These are phyloP conservation scores for Dicroscelio sp. DNA, from an alignment of 2,888 invertebrate genomes.

Conservation along the genomic window DNA sequence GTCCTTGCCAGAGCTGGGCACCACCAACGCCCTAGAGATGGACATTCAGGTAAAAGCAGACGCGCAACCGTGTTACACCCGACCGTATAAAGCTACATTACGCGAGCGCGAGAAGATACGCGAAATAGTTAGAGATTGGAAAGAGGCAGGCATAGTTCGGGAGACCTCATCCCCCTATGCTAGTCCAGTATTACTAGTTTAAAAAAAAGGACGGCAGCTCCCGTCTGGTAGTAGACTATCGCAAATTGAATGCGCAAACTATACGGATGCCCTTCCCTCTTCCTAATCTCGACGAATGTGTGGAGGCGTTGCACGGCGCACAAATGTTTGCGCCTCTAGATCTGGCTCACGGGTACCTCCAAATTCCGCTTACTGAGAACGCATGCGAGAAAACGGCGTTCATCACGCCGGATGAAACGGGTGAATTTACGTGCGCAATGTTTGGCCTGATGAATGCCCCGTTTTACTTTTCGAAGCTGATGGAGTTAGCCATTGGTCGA, in stretches of 20 bases:
- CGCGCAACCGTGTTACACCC: not conserved
- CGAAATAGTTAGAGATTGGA: not conserved
- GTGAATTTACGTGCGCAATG: slow-evolving; percentile 28
- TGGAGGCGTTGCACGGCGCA: slow-evolving; percentile 69
- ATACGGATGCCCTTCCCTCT: slow-evolving; percentile 75
- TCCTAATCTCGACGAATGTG: slow-evolving; percentile 72
- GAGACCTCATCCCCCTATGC: slow-evolving; percentile 82
- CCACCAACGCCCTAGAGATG: slow-evolving; percentile 55
- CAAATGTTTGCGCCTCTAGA: slow-evolving; percentile 25
- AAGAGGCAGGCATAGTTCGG: slow-evolving; percentile 71
- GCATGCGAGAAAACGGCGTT: slow-evolving; percentile 30
- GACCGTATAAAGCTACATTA: not conserved
- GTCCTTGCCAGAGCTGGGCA: not conserved
- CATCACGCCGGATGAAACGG: slow-evolving; percentile 18
- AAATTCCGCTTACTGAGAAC: not conserved
- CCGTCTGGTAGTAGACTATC: slow-evolving; percentile 5
- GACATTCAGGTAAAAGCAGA: slow-evolving; percentile 56
- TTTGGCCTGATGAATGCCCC: slow-evolving; percentile 34
- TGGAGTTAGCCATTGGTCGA: not conserved
- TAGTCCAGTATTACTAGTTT: slow-evolving; percentile 75
- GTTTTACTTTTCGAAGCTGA: slow-evolving; percentile 11
- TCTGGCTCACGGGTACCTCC: slow-evolving; percentile 9
- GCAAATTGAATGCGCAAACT: slow-evolving; percentile 74
- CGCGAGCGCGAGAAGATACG: not conserved
- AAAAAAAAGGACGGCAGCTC: slow-evolving; percentile 72